A percentile compares a stretch with the other conserved stretches of the same genome.
These are phyloP conservation scores for Cantharis flavilabris DNA, from an alignment of 2,888 invertebrate species.

Conservation along the genomic window DNA sequence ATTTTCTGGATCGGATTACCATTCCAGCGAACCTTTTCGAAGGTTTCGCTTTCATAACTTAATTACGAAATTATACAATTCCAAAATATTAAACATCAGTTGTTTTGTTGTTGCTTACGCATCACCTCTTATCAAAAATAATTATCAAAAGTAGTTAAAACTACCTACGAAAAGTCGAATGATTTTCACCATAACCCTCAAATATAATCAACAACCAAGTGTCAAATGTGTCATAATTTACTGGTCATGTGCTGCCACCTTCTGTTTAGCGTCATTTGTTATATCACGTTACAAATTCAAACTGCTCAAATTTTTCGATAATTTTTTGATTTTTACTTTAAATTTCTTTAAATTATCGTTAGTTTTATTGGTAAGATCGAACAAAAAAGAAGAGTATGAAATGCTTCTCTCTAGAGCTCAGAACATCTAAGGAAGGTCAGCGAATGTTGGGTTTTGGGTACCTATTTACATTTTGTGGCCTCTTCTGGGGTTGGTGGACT, in stretches of 20 bases:
- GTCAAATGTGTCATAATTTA: neutral
- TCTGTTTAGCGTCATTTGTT: neutral
- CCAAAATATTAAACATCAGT: neutral
- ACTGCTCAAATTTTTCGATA: neutral
- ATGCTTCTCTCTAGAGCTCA: neutral
- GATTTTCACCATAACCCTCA: neutral
- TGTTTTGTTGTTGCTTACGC: neutral
- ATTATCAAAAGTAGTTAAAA: neutral
- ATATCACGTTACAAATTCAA: neutral
- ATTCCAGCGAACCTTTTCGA: slow-evolving; percentile 85
- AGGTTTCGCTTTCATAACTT: slow-evolving; percentile 71
- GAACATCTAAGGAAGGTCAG: neutral
- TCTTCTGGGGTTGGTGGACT: neutral
- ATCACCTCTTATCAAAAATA: neutral
- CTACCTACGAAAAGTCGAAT: neutral
- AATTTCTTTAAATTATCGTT: neutral
- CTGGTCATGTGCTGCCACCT: neutral
- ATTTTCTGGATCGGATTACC: slow-evolving; percentile 75
- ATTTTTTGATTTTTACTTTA: neutral
- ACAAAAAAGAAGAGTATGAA: neutral
- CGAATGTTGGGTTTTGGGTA: neutral
- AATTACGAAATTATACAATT: neutral
- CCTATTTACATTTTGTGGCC: neutral
- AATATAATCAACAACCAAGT: neutral
- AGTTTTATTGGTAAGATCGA: neutral